Conservation (phyloP, 35 echinoderm and acorn worm species). For the Anneissia japonica region DNA sequence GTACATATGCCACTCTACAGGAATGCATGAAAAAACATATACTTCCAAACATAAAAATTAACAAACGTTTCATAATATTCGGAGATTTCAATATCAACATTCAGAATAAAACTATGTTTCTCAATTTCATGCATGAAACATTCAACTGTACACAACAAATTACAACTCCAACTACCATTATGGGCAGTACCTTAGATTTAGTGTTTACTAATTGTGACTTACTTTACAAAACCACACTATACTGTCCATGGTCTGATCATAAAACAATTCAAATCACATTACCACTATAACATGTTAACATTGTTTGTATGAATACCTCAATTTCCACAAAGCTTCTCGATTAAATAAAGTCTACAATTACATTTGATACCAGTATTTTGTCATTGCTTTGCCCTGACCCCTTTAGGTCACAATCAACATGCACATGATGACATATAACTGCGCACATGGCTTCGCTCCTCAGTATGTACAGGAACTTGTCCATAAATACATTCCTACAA, state of each 20-base stretch:
- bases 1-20: not conserved
- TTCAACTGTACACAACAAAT: conserved; percentile 1
- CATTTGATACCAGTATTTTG: not conserved
- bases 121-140: not conserved
- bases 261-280: conserved; percentile 18
- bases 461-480: too few species aligned
- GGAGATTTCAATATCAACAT: conserved; percentile 18
- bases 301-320: too few species aligned
- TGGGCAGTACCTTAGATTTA: not conserved
- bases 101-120: not conserved
- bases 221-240: not conserved
- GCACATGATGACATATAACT: too few species aligned
- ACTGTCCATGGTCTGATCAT: conserved; percentile 35
- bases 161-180: conserved; percentile 2
- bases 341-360: not conserved
- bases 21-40: not conserved
- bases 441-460: too few species aligned
- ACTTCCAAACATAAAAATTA: not conserved
- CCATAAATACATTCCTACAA: too few species aligned
- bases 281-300: too few species aligned
- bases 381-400: not conserved
- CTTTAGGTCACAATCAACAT: too few species aligned
- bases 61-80: not conserved
- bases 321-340: not conserved
- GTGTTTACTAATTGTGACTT: conserved; percentile 3